A percentile compares a stretch with the other conserved stretches of the same genome.
These are phyloP conservation scores for Callorhinus ursinus DNA, from an alignment of 2,113 vertebrate species.

Conservation along the genomic window DNA sequence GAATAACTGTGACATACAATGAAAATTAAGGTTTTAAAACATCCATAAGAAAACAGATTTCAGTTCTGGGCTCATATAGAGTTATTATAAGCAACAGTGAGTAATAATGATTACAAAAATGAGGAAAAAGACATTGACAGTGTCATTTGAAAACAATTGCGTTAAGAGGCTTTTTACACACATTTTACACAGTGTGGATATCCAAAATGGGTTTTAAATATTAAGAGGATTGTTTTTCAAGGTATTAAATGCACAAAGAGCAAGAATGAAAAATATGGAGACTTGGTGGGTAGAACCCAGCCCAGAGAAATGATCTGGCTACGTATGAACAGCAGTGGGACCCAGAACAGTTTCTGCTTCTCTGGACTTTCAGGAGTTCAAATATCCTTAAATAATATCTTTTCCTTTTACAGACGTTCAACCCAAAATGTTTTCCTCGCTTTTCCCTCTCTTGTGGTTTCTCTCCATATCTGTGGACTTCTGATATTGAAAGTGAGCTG, in stretches of 20 bases:
- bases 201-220: constrained; percentile 68
- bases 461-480: background rate
- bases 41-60: constrained; percentile 70
- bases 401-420: background rate
- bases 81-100: constrained; percentile 68
- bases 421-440: background rate
- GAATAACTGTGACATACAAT: background rate
- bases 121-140: constrained; percentile 72
- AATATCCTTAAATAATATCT: background rate
- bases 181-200: constrained; percentile 64
- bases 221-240: constrained; percentile 75
- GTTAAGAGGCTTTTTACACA: constrained; percentile 78
- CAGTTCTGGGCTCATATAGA: constrained; percentile 43
- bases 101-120: constrained; percentile 78
- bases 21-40: constrained; percentile 60
- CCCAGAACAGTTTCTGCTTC: background rate
- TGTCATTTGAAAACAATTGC: constrained; percentile 76
- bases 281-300: background rate
- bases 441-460: background rate
- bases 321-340: no score
- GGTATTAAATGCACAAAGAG: constrained; percentile 67
- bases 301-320: background rate
- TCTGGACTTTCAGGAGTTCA: background rate
- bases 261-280: constrained; percentile 48
- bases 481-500: background rate